A percentile compares a stretch with the other conserved stretches of the same genome.
These are phyloP conservation scores for Eutolmus rufibarbis DNA, from an alignment of 2,888 invertebrate genomes.

Conservation along the genomic window DNA sequence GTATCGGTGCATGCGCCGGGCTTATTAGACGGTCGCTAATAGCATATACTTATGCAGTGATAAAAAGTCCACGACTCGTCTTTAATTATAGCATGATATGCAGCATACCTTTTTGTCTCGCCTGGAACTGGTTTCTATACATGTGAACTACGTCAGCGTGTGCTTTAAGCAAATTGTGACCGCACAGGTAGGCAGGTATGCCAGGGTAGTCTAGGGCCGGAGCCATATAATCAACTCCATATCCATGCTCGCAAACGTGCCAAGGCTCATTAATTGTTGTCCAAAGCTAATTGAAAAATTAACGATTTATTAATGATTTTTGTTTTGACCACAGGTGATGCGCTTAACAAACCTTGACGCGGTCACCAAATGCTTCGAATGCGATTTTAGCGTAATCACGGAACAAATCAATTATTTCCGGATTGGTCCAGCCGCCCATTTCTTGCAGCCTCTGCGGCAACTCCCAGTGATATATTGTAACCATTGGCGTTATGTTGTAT, in stretches of 20 bases:
- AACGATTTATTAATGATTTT: constrained; percentile 7
- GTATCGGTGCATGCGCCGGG: not conserved
- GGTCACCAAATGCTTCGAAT: constrained; percentile 69
- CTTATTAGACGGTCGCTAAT: not conserved
- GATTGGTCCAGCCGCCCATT: constrained; percentile 74
- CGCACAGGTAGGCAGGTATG: constrained; percentile 72
- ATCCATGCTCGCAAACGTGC: constrained; percentile 62
- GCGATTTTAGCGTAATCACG: constrained; percentile 71
- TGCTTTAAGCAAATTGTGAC: constrained; percentile 76
- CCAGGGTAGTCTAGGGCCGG: constrained; percentile 69
- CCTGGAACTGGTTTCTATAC: constrained; percentile 68
- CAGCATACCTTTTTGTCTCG: constrained; percentile 65
- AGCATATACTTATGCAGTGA: not conserved
- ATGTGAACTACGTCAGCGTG: constrained; percentile 76
- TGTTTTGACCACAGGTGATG: not conserved
- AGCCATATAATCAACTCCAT: constrained; percentile 68
- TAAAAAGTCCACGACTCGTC: not conserved
- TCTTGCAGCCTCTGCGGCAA: constrained; percentile 71
- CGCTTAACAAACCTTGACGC: constrained; percentile 64
- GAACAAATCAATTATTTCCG: constrained; percentile 70
- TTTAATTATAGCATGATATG: not conserved
- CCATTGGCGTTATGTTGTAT: constrained; percentile 74
- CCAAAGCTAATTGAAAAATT: constrained; percentile 65
- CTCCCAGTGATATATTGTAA: constrained; percentile 78
- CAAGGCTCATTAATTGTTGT: constrained; percentile 80